phyloP scores from a whole-genome alignment of 2,888 invertebrate genomes.

The Eurytoma californica region DNA sequence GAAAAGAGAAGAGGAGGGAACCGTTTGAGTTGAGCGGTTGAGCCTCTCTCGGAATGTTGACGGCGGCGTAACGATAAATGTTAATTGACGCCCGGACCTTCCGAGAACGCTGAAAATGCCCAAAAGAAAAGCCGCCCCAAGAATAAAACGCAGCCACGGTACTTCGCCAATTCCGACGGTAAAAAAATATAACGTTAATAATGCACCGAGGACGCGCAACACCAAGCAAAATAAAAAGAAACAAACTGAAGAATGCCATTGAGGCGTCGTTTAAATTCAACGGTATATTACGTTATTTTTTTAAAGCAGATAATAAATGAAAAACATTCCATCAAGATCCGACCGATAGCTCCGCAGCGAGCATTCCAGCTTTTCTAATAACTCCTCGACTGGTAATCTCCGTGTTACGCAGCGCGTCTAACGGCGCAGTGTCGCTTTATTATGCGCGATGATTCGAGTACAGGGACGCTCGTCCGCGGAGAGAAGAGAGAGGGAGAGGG shows the following conservation, averaged over 20 bases:
- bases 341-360: no score
- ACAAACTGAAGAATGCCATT: no score
- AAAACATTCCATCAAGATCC: no score
- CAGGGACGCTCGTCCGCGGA: background rate
- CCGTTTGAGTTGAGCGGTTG: background rate
- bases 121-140: constrained; percentile 26
- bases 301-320: no score
- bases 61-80: constrained; percentile 55
- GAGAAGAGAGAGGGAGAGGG: background rate
- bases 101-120: constrained; percentile 33
- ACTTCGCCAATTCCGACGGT: no score
- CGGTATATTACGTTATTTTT: no score
- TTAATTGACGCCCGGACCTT: constrained; percentile 46
- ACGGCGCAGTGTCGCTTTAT: constrained; percentile 28
- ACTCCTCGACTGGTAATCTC: background rate
- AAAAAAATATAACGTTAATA: no score
- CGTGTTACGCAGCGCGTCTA: background rate
- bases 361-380: no score
- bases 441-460: constrained; percentile 35
- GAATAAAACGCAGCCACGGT: no score
- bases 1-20: constrained; percentile 32
- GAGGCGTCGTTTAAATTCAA: no score
- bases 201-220: no score
- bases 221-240: no score
- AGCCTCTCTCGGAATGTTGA: constrained; percentile 50